Evolutionary conservation across 2,797 vertebrate genomes (phyloP).

Genomic region (Helarctos malayanus): DNA sequence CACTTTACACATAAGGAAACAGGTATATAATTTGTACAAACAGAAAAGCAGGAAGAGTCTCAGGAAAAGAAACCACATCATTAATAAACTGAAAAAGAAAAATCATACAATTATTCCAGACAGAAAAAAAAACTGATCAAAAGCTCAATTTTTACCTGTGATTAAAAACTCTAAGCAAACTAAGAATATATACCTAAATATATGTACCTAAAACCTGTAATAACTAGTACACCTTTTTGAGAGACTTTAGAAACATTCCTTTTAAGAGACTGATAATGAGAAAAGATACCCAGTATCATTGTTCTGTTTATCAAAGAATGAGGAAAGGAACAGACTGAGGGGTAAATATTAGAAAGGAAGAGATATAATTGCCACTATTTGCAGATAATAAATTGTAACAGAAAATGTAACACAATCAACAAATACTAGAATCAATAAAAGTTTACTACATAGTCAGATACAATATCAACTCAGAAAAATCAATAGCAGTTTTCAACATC

Average conservation of each 20-base stretch:
- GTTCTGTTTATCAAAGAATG: conserved; percentile 32
- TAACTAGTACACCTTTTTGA: conserved; percentile 32
- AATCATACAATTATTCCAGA: neutral
- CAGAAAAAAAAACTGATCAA: neutral
- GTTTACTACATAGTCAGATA: conserved; percentile 30
- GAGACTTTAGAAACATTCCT: neutral
- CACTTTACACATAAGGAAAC: conserved; percentile 31
- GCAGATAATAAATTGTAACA: conserved; percentile 13
- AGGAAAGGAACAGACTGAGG: neutral
- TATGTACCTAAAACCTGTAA: neutral
- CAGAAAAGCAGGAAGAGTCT: neutral
- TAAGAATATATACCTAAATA: neutral
- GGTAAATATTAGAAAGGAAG: neutral
- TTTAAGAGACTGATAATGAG: neutral
- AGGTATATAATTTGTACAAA: conserved; percentile 12
- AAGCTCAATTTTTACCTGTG: neutral
- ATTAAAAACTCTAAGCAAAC: conserved; percentile 44
- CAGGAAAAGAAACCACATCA: neutral
- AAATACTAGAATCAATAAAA: conserved; percentile 61
- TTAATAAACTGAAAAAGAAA: neutral
- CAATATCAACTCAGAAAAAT: conserved; percentile 58
- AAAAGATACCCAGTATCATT: neutral
- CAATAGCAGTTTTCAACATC: conserved; percentile 52
- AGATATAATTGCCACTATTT: conserved; percentile 20
- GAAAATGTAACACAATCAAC: conserved; percentile 41